Percentiles rank a stretch among this genome's conserved stretches.
phyloP scores from a whole-genome alignment of 2,888 invertebrate genomes.

The Pandemis heparana region DNA sequence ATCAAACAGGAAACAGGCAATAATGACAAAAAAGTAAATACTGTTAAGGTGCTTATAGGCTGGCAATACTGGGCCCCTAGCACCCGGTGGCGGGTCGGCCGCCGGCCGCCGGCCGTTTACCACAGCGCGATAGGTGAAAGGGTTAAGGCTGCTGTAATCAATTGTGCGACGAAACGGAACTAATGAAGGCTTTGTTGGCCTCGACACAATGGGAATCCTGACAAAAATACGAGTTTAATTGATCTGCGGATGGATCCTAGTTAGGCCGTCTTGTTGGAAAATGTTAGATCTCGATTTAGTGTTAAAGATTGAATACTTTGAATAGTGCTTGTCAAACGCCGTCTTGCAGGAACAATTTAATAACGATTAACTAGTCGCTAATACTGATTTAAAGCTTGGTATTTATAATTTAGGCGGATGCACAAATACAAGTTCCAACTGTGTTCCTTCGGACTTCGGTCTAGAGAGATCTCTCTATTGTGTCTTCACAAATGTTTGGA shows the following conservation, averaged over 20 bases:
- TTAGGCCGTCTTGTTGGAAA: too few species aligned
- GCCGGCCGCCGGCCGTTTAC: not conserved
- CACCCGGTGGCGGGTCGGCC: not conserved
- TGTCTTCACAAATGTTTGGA: too few species aligned
- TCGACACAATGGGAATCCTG: conserved; percentile 8
- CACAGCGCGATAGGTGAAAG: conserved; percentile 12
- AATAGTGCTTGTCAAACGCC: too few species aligned
- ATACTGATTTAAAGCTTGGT: too few species aligned
- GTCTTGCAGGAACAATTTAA: too few species aligned
- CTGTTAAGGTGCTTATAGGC: not conserved
- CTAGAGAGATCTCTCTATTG: too few species aligned
- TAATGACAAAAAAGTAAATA: not conserved
- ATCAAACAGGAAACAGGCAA: not conserved
- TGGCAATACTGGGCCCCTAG: not conserved
- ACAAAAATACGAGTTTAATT: conserved; percentile 6
- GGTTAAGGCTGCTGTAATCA: conserved; percentile 17
- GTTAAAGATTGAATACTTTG: too few species aligned
- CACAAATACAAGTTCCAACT: too few species aligned
- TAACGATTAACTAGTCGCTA: too few species aligned
- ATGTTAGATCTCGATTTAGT: too few species aligned
- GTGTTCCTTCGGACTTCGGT: too few species aligned
- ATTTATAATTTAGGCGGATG: too few species aligned
- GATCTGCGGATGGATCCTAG: not conserved
- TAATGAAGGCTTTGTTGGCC: conserved; percentile 6
- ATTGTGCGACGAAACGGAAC: conserved; percentile 23